A percentile compares a stretch with the other conserved stretches of the same genome.
Conservation (phyloP, 1,140 invertebrate genomes). For the Chymomyza costata region DNA sequence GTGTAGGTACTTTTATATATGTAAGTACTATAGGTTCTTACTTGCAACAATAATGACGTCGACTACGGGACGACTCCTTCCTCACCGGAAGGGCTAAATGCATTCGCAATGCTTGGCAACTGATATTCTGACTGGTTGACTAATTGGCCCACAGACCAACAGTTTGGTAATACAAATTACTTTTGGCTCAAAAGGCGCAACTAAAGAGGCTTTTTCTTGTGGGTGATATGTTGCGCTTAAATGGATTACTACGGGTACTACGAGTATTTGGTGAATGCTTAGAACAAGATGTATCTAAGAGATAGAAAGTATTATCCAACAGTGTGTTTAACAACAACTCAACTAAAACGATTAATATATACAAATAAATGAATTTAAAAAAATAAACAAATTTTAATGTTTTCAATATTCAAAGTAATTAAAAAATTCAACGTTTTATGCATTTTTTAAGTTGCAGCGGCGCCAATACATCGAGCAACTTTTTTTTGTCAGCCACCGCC, state of each 20-base stretch:
- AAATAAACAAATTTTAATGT: slow-evolving; percentile 29
- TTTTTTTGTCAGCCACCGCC: too few species aligned
- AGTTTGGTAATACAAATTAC: not conserved
- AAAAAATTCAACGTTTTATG: slow-evolving; percentile 44
- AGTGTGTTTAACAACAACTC: too few species aligned
- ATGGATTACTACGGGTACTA: too few species aligned
- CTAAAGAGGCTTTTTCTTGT: slow-evolving; percentile 29
- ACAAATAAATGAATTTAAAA: too few species aligned
- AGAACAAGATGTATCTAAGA: too few species aligned
- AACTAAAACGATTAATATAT: too few species aligned
- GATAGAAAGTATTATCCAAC: too few species aligned
- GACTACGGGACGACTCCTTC: slow-evolving; percentile 29
- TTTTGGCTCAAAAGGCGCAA: slow-evolving; percentile 13
- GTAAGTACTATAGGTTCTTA: not conserved
- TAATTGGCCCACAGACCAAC: too few species aligned
- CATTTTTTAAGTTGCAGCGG: too few species aligned
- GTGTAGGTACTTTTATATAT: slow-evolving; percentile 18
- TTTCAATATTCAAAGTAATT: slow-evolving; percentile 54
- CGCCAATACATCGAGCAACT: too few species aligned
- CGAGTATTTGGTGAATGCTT: too few species aligned
- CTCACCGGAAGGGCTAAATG: slow-evolving; percentile 60
- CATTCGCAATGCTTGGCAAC: slow-evolving; percentile 52
- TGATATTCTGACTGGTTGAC: not conserved
- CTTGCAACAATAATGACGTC: slow-evolving; percentile 7
- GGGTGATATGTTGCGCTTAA: too few species aligned